A percentile compares a stretch with the other conserved stretches of the same genome.
Evolutionary conservation across 2,888 invertebrate species (phyloP).

Genomic region (Nephrocerus scutellatus): DNA sequence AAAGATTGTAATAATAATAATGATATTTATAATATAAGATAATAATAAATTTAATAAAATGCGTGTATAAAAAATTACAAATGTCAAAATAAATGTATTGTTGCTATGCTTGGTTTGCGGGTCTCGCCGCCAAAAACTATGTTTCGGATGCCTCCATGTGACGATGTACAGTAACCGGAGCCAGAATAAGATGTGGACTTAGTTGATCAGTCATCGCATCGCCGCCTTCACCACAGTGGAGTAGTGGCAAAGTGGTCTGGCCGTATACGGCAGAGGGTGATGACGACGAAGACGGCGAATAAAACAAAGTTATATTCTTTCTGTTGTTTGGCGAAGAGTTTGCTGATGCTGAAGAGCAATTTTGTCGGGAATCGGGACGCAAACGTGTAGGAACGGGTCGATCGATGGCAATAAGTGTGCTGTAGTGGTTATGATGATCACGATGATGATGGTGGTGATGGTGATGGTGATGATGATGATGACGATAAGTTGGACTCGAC

Average conservation of each 20-base stretch:
- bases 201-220: too few relatives aligned
- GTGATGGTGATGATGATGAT: slow-evolving; percentile 27
- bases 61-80: too few relatives aligned
- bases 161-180: slow-evolving; percentile 83
- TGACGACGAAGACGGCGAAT: slow-evolving; percentile 31
- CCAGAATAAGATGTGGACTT: slow-evolving; percentile 59
- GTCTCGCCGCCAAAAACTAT: too few relatives aligned
- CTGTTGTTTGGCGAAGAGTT: slow-evolving; percentile 46
- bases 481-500: slow-evolving; percentile 45
- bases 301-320: too few relatives aligned
- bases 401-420: slow-evolving; percentile 8
- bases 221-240: too few relatives aligned
- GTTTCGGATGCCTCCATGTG: slow-evolving; percentile 68
- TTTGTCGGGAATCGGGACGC: slow-evolving; percentile 12
- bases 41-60: too few relatives aligned
- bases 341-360: slow-evolving; percentile 19
- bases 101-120: too few relatives aligned
- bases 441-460: slow-evolving; percentile 25
- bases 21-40: too few relatives aligned
- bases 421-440: too few relatives aligned
- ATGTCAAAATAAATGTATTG: too few relatives aligned
- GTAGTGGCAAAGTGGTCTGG: slow-evolving; percentile 36
- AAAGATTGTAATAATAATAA: too few relatives aligned
- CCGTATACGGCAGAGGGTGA: slow-evolving; percentile 33
- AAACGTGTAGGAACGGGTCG: slow-evolving; percentile 7